Evolutionary conservation across 2,888 invertebrate species (phyloP).

Genomic region (Mesorhabditis sp.): DNA sequence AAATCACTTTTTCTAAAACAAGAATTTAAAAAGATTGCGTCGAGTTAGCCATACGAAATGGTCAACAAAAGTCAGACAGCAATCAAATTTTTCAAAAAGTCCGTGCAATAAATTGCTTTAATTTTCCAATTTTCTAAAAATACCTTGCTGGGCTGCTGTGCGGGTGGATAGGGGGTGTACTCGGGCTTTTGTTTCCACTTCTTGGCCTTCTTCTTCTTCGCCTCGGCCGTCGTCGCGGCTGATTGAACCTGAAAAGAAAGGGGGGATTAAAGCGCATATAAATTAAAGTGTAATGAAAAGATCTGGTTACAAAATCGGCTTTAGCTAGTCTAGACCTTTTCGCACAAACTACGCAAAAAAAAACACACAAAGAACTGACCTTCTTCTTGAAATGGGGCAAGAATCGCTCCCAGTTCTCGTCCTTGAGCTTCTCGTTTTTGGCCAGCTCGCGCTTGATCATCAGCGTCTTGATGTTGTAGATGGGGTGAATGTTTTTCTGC

Average conservation of each 20-base stretch:
- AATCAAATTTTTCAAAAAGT: no score
- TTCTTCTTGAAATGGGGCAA: conserved; percentile 90
- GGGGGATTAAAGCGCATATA: background rate
- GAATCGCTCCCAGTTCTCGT: conserved; percentile 94
- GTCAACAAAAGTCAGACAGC: no score
- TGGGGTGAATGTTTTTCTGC: conserved; percentile 91
- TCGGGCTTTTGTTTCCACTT: conserved; percentile 83
- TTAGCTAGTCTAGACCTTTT: background rate
- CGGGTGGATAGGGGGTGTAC: conserved; percentile 96
- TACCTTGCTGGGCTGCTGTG: conserved; percentile 83
- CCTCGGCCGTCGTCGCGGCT: conserved; percentile 42
- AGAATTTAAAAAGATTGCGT: no score
- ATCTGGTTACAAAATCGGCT: background rate
- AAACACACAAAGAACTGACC: conserved; percentile 60
- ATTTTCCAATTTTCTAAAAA: background rate
- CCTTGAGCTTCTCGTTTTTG: conserved; percentile 83
- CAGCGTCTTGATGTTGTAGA: conserved; percentile 86
- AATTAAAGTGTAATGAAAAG: background rate
- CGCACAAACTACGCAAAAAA: background rate
- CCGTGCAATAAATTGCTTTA: no score
- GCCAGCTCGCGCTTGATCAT: conserved; percentile 94
- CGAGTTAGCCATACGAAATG: no score
- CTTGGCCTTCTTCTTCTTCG: conserved; percentile 55
- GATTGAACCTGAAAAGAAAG: conserved; percentile 40
- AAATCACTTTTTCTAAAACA: background rate